A percentile compares a stretch with the other conserved stretches of the same genome.
Conservation (phyloP, 2,888 invertebrate genomes). For the Agonopterix heracliana region DNA sequence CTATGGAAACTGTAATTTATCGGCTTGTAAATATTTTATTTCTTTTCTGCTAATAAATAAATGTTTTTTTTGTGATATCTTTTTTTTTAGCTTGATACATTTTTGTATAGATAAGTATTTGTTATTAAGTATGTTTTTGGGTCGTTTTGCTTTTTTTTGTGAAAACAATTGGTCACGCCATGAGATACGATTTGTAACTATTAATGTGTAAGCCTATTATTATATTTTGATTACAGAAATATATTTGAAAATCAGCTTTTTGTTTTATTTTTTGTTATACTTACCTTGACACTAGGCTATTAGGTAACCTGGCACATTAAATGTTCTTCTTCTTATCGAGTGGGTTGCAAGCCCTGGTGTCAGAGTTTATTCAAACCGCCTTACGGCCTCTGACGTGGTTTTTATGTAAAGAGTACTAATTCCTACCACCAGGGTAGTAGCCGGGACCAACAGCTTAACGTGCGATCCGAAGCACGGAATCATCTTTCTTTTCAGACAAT, state of each 20-base stretch:
- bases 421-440: too few species aligned
- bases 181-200: constrained; percentile 72
- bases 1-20: constrained; percentile 51
- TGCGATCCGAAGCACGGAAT: too few species aligned
- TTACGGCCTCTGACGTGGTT: too few species aligned
- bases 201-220: constrained; percentile 74
- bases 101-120: constrained; percentile 8
- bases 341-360: too few species aligned
- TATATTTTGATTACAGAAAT: constrained; percentile 77
- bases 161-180: constrained; percentile 43
- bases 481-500: too few species aligned
- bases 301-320: too few species aligned
- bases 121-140: constrained; percentile 1
- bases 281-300: too few species aligned
- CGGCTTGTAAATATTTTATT: constrained; percentile 43
- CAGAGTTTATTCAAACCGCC: too few species aligned
- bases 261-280: constrained; percentile 29
- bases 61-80: constrained; percentile 27
- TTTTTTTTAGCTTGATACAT: constrained; percentile 4
- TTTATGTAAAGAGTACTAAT: too few species aligned
- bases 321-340: too few species aligned
- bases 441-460: too few species aligned
- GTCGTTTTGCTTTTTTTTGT: constrained; percentile 16
- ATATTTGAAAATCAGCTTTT: constrained; percentile 65
- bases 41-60: constrained; percentile 18